These are phyloP conservation scores for Balaenoptera acutorostrata DNA, from an alignment of 2,113 vertebrate species.

Conservation along the genomic window DNA sequence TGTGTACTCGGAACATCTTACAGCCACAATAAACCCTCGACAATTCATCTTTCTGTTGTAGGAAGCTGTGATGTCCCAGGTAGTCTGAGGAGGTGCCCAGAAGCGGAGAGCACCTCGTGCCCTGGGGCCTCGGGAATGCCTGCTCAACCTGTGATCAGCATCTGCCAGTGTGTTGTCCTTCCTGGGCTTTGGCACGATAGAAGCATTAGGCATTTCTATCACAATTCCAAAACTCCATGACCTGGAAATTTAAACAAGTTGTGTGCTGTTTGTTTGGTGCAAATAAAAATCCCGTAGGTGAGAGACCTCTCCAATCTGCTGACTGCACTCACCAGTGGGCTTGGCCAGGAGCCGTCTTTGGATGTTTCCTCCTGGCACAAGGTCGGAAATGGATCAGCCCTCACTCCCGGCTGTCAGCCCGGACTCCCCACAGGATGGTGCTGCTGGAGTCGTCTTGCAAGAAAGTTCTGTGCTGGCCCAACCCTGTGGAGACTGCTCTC, in stretches of 20 bases:
- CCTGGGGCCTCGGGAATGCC: too few relatives aligned
- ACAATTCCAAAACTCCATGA: neutral
- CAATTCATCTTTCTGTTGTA: fast-evolving
- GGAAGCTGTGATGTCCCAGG: fast-evolving
- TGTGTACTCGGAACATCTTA: neutral
- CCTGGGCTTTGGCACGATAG: too few relatives aligned
- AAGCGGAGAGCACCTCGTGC: neutral
- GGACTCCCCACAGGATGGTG: neutral
- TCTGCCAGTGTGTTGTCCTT: fast-evolving
- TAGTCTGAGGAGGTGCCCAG: neutral
- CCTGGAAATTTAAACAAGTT: fast-evolving
- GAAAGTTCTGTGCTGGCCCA: neutral
- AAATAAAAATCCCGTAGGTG: neutral
- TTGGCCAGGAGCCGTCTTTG: fast-evolving
- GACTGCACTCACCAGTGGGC: fast-evolving
- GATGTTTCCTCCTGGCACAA: neutral
- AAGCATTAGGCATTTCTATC: neutral
- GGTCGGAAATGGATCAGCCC: neutral
- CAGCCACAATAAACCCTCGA: too few relatives aligned
- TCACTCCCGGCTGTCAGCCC: neutral
- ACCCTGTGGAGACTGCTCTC: fast-evolving
- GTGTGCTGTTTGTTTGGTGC: too few relatives aligned
- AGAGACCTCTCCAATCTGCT: neutral
- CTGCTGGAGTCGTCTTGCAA: neutral
- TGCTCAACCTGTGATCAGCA: fast-evolving